Evolutionary conservation across 2,113 vertebrate genomes (phyloP).

Genomic region (Peromyscus leucopus): DNA sequence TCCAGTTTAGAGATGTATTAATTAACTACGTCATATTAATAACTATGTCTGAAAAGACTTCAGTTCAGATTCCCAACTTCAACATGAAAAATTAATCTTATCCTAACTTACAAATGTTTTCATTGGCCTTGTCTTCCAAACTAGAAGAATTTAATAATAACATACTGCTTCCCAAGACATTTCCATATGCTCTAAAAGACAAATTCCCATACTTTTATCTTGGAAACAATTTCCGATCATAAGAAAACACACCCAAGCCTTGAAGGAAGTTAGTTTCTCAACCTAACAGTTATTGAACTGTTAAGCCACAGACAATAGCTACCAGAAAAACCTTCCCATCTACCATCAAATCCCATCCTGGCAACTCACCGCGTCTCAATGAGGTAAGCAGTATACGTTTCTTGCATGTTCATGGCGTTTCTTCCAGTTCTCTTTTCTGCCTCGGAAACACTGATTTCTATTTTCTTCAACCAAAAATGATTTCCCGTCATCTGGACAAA

Average conservation of each 20-base stretch:
- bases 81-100: conserved; percentile 32
- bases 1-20: conserved; percentile 41
- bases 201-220: background rate
- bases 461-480: conserved; percentile 90
- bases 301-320: background rate
- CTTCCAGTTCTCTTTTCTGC: conserved; percentile 96
- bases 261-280: conserved; percentile 5
- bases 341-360: background rate
- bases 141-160: conserved; percentile 26
- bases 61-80: background rate
- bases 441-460: conserved; percentile 97
- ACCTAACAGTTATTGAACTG: background rate
- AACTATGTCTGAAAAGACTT: background rate
- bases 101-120: background rate
- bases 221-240: background rate
- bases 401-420: conserved; percentile 96
- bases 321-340: background rate
- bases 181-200: conserved; percentile 9
- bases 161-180: background rate
- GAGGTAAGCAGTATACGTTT: conserved; percentile 97
- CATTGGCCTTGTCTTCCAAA: background rate
- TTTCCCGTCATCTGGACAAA: conserved; percentile 90
- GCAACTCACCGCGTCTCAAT: conserved; percentile 93
- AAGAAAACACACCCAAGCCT: background rate
- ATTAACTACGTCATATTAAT: too few relatives aligned